Base-by-base conservation (phyloP, 2,888 invertebrate genomes). In the Dastarcus helophoroides region DNA sequence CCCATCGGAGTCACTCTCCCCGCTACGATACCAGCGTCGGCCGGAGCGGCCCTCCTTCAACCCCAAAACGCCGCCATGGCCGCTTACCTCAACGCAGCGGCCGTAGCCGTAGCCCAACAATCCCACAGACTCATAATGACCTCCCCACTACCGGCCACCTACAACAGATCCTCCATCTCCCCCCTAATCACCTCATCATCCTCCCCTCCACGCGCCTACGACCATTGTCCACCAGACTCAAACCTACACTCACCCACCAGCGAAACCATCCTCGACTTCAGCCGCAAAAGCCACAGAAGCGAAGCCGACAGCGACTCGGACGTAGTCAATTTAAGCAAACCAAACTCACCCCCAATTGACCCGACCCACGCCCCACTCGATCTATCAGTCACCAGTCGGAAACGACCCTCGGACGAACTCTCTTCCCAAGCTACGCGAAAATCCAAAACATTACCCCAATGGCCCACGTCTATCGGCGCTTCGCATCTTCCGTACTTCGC, bases 11-110 rank as follows among this genome's bases (percentile, higher is more conserved):
- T 81, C 36, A 67, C 74, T 22, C 54, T 71, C 40, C 72, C 77
- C 1, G 74, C 78, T 4, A 76, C 80, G 2, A 63, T 81, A 46
- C 78, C 78, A 21, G 73, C 76, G 14, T 71, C 75, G 6, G 68
- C 69, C 10, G 69, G 70, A 13, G 73, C 73, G 14, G 70, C 74
- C 8, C 66, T 80, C 11, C 57, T 82, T 46, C 82, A 83, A 11
- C 78, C 81, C 15, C 83, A 83, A 58, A 80, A 82, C 3, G 83
- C 83, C 2, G 82, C 82, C 2, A 81, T 84, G 67, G 83, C 83
- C 13, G 84, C 83, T 4, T 83, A 83, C 56, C 68, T 83, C 32
- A 77, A 77, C 36, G 79, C 79, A 3, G 76, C 76, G 3, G 76
- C 76, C 4, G 60, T 58, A 12, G 78, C 77, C 2, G 78, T 76